phyloP scores from a whole-genome alignment of 2,113 vertebrate genomes.

The Malaclemys terrapin region DNA sequence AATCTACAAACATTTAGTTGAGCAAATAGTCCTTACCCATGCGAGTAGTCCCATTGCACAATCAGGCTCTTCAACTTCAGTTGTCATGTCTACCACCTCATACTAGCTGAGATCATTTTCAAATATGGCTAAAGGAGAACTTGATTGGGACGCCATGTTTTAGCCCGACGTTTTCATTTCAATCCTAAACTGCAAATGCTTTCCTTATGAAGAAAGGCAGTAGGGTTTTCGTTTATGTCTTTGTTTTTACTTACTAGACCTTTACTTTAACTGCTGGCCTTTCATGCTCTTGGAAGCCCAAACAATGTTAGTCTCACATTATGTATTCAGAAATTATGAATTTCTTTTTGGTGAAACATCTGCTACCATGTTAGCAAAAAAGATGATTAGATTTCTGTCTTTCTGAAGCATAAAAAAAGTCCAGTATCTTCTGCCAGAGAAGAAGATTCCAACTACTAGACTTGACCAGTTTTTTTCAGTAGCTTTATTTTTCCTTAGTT shows the following conservation, averaged over 20 bases:
- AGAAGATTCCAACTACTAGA: not conserved
- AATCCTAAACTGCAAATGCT: not conserved
- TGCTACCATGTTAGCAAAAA: slow-evolving; percentile 36
- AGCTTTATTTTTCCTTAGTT: not conserved
- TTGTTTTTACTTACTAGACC: not conserved
- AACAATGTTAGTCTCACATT: slow-evolving; percentile 3
- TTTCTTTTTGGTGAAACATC: not conserved
- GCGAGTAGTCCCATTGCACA: not conserved
- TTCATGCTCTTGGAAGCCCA: not conserved
- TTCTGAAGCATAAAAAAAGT: not conserved
- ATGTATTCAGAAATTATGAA: not conserved
- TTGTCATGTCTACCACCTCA: not conserved
- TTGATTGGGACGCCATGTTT: not conserved
- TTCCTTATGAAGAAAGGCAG: not conserved
- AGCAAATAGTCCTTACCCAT: not conserved
- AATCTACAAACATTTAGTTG: not conserved
- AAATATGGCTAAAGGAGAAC: not conserved
- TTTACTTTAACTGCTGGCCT: not conserved
- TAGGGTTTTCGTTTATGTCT: not conserved
- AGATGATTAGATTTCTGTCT: not conserved
- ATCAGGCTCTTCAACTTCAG: not conserved
- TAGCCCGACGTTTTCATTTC: not conserved
- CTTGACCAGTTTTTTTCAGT: slow-evolving; percentile 7
- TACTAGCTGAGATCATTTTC: not conserved
- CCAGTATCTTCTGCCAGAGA: not conserved